Evolutionary conservation across 2,888 invertebrate species (phyloP).

Genomic region (Proisotoma minuta): DNA sequence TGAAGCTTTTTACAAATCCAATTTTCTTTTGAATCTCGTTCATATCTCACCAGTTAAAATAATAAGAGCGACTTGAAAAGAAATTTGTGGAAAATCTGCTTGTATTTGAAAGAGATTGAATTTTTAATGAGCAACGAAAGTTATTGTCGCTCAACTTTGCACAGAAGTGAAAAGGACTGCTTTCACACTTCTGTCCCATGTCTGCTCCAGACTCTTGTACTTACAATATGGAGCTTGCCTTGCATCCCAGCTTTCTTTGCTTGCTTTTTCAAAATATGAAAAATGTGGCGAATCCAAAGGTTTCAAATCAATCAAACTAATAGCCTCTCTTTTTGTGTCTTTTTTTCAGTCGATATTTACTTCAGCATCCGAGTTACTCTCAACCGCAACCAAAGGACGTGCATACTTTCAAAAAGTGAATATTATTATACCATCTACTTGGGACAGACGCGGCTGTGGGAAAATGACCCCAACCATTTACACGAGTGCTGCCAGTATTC

Average conservation of each 20-base stretch:
- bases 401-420: constrained; percentile 59
- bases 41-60: no score
- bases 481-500: constrained; percentile 54
- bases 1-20: no score
- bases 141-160: no score
- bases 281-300: constrained; percentile 6
- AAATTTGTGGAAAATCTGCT: no score
- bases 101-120: no score
- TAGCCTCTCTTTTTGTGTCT: constrained; percentile 35
- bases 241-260: not conserved
- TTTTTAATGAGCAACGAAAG: no score
- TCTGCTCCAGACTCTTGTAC: no score
- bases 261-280: not conserved
- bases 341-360: constrained; percentile 56
- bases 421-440: constrained; percentile 58
- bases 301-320: constrained; percentile 30
- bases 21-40: no score
- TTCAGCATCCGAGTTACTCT: constrained; percentile 58
- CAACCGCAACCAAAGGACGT: constrained; percentile 58
- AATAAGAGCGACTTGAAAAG: no score
- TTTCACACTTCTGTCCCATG: no score
- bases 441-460: constrained; percentile 46
- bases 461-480: constrained; percentile 49
- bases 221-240: no score
- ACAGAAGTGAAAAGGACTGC: no score